Evolutionary conservation across 2,113 vertebrate genomes (phyloP).

Genomic region (mouse (Mus musculus)): DNA sequence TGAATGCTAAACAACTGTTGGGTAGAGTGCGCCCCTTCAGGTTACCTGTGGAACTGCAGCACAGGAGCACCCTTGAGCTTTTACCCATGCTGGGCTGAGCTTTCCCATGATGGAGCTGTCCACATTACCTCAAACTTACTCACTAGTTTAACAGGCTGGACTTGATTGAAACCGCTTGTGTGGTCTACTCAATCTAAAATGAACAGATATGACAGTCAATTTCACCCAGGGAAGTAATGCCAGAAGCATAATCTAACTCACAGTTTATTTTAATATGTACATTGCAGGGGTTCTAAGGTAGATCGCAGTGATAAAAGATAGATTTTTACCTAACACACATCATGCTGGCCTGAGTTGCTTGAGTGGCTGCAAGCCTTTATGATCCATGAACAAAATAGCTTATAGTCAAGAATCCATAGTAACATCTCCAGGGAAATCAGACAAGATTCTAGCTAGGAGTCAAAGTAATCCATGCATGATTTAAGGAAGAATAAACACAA

Average conservation of each 20-base stretch:
- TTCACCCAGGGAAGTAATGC: neutral
- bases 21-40: neutral
- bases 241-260: neutral
- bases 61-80: neutral
- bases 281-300: neutral
- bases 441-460: constrained; percentile 11
- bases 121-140: neutral
- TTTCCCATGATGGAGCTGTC: neutral
- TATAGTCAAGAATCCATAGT: constrained; percentile 57
- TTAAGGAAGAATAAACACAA: constrained; percentile 64
- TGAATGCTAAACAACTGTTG: neutral
- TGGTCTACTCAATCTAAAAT: neutral
- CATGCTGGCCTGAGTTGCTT: constrained; percentile 46
- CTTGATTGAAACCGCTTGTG: neutral
- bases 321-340: constrained; percentile 54
- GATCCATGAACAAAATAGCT: constrained; percentile 55
- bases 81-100: neutral
- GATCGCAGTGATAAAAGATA: constrained; percentile 41
- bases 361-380: neutral
- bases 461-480: constrained; percentile 56
- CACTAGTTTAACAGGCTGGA: neutral
- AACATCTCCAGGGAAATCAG: constrained; percentile 74
- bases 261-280: neutral
- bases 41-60: no score
- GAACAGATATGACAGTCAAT: neutral